Base-by-base conservation (phyloP, 2,888 invertebrate genomes). In the Tanytarsus gracilentus region DNA sequence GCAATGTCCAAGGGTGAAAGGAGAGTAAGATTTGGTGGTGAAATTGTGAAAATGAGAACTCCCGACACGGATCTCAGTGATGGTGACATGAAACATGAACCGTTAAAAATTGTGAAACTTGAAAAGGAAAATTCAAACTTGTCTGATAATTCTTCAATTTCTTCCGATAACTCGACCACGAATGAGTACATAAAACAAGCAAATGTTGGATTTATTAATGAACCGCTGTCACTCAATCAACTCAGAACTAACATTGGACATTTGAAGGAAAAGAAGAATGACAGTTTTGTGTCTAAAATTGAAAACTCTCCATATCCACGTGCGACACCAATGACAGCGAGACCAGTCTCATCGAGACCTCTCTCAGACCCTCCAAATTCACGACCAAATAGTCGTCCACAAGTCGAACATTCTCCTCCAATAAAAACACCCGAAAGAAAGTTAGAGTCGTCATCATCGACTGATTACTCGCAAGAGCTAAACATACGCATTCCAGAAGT, bases 21-120 rank as follows among this genome's bases (percentile, higher is more conserved):
- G 69, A 80, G 87, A 67, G 90, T 90, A 7, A 82, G 87, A 52
- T 90, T 90, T 66, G 90, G 90, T 4, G 90, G 90, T n/a, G 90
- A 90, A 73, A 79, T 87, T 64, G 84, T 90, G 3, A 90, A 90
- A 76, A 80, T 90, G 72, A 76, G 90, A 63, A 90, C 90, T 11
- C 90, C 90, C 0, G 90, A 90, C 65, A 88, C 88, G 70, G 89
- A 89, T 68, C 83, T 83, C 59, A 80, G 80, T 66, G 80, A 80
- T 67, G 78, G 77, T 36, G 78, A 79, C 62, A 71, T 71, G 52
- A 65, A 65, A 72, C 63, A 65, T 62, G 6, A 63, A 63, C 61
- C 53, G 16, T 29, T 27, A 8, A 33, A 4, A 9, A 25, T 30
- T 14, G 11, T 7, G 62, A 62, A 9, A 64, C 18, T 33, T 21